Percentiles rank a stretch among this genome's conserved stretches.
These are phyloP conservation scores for Nothura maculosa DNA, from an alignment of 2,797 vertebrate genomes.

Conservation along the genomic window DNA sequence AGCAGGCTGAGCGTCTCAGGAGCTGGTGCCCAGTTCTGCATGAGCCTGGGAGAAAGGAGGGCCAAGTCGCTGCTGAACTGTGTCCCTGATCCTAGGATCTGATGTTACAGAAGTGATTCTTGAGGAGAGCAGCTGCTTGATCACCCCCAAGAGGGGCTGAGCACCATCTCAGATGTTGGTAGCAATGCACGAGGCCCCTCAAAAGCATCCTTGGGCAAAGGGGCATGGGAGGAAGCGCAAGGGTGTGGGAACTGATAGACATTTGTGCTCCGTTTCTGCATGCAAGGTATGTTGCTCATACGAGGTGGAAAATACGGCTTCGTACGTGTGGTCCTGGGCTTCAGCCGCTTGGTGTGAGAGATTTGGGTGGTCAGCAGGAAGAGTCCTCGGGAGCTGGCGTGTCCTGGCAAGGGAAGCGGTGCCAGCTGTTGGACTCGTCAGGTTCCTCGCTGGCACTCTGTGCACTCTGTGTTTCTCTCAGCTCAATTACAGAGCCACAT, in stretches of 20 bases:
- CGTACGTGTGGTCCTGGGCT: fast-evolving
- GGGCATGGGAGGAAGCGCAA: background rate
- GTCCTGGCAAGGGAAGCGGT: background rate
- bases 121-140: background rate
- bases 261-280: too few species aligned
- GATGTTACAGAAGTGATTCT: background rate
- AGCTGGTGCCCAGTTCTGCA: background rate
- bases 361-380: background rate
- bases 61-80: background rate
- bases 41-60: background rate
- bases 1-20: background rate
- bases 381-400: background rate
- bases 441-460: background rate
- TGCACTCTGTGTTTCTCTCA: background rate
- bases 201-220: background rate
- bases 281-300: background rate
- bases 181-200: background rate
- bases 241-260: too few species aligned
- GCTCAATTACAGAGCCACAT: background rate
- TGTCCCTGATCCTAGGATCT: background rate
- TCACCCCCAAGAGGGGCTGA: background rate
- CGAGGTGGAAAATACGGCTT: background rate
- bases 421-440: fast-evolving
- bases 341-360: background rate
- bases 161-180: background rate